Conservation (phyloP, 2,888 invertebrate genomes). For the Fragum fragum region DNA sequence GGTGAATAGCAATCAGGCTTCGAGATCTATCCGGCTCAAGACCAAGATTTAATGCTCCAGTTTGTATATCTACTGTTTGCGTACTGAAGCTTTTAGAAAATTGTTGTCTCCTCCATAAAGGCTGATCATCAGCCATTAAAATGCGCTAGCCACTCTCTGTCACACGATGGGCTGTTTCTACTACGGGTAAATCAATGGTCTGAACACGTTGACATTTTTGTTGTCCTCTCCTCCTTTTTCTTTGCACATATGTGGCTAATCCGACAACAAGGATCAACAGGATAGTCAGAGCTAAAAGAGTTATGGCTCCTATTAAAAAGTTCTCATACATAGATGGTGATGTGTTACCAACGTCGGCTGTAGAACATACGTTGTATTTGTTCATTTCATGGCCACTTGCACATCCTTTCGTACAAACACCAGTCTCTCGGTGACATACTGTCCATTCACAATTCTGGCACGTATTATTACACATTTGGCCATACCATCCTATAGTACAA, state of each 20-base stretch:
- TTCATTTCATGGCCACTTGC: neutral
- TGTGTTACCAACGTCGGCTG: neutral
- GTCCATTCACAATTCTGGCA: neutral
- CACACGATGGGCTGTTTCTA: too few relatives aligned
- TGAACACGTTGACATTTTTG: neutral
- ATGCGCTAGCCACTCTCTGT: too few relatives aligned
- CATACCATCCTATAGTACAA: neutral
- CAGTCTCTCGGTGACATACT: neutral
- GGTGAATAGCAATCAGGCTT: neutral
- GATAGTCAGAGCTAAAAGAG: neutral
- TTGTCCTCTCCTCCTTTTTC: too few relatives aligned
- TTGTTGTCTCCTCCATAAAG: too few relatives aligned
- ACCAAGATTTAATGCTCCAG: slow-evolving; percentile 4
- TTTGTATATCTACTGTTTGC: neutral
- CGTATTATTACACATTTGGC: neutral
- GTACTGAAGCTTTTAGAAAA: too few relatives aligned
- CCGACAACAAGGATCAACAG: neutral
- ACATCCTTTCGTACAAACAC: neutral
- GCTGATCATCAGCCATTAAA: too few relatives aligned
- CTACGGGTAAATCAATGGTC: neutral
- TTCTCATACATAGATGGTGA: neutral
- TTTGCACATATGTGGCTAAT: neutral
- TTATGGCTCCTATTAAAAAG: neutral
- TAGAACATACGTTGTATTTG: neutral
- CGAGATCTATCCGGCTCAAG: slow-evolving; percentile 5